phyloP scores from a whole-genome alignment of 2,888 invertebrate species.

The Rhingia campestris region DNA sequence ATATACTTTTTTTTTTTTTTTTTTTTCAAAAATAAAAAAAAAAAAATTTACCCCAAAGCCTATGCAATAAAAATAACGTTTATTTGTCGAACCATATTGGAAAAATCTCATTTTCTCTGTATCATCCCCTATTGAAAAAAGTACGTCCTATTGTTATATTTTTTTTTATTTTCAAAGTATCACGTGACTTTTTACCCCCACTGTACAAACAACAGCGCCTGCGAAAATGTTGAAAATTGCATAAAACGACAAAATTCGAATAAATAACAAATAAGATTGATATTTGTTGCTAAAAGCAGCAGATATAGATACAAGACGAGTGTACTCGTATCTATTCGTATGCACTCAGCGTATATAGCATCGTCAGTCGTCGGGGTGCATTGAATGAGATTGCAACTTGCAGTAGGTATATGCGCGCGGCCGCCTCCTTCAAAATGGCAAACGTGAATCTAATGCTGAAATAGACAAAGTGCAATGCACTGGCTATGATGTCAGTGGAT shows the following conservation, averaged over 20 bases:
- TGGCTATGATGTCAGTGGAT: slow-evolving; percentile 65
- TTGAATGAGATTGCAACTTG: slow-evolving; percentile 44
- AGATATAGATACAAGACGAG: slow-evolving; percentile 7
- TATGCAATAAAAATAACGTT: too few relatives aligned
- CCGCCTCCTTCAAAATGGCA: slow-evolving; percentile 67
- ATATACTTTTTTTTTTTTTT: too few relatives aligned
- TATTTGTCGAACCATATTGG: too few relatives aligned
- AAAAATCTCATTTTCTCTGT: too few relatives aligned
- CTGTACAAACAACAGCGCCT: not conserved
- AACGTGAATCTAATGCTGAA: slow-evolving; percentile 74
- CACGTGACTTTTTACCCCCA: too few relatives aligned
- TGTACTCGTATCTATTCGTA: not conserved
- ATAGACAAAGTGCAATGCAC: slow-evolving; percentile 73
- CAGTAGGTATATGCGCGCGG: slow-evolving; percentile 1
- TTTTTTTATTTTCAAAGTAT: too few relatives aligned
- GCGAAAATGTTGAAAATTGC: slow-evolving; percentile 59
- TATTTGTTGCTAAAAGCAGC: slow-evolving; percentile 62
- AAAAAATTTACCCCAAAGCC: too few relatives aligned
- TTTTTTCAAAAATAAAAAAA: too few relatives aligned
- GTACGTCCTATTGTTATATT: too few relatives aligned
- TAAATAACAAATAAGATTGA: slow-evolving; percentile 72
- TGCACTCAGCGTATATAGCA: slow-evolving; percentile 3
- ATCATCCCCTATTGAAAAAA: too few relatives aligned
- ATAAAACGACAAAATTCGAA: slow-evolving; percentile 68
- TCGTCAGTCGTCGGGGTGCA: slow-evolving; percentile 23